Percentiles rank a stretch among this genome's conserved stretches.
These are phyloP conservation scores for Acinonyx jubatus DNA, from an alignment of 2,113 vertebrate species.

Conservation along the genomic window DNA sequence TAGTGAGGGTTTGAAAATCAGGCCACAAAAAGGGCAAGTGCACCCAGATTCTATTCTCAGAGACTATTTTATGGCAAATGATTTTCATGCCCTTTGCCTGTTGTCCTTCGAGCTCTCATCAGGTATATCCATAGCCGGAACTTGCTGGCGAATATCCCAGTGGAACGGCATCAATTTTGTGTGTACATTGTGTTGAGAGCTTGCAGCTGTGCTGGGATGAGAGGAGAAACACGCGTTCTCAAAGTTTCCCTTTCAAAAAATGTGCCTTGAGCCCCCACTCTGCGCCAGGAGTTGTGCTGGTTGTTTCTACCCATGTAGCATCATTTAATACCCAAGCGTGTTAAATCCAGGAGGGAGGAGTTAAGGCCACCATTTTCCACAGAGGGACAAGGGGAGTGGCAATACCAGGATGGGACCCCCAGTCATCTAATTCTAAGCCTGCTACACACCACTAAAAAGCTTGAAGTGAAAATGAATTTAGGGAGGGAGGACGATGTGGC, in stretches of 20 bases:
- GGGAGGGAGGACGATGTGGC: background rate
- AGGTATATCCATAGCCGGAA: background rate
- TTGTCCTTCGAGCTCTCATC: background rate
- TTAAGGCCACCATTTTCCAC: background rate
- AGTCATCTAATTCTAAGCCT: background rate
- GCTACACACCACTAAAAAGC: background rate
- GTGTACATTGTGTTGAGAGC: fast-evolving
- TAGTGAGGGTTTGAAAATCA: conserved; percentile 38
- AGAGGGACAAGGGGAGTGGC: background rate
- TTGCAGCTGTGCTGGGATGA: background rate
- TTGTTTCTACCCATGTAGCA: background rate
- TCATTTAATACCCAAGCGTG: background rate
- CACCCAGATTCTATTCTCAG: background rate
- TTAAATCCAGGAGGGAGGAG: background rate
- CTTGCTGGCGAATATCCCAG: background rate
- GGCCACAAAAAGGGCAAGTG: background rate
- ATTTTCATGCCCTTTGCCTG: background rate
- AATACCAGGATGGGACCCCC: background rate
- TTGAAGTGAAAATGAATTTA: background rate
- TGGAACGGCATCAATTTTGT: background rate
- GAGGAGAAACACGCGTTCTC: background rate
- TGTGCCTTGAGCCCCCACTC: background rate
- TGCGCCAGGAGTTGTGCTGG: background rate
- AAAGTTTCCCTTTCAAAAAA: background rate
- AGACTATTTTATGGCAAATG: background rate